Percentiles rank a stretch among this genome's conserved stretches.
Conservation (phyloP, 2,888 invertebrate species). For the Trichacis sp. region DNA sequence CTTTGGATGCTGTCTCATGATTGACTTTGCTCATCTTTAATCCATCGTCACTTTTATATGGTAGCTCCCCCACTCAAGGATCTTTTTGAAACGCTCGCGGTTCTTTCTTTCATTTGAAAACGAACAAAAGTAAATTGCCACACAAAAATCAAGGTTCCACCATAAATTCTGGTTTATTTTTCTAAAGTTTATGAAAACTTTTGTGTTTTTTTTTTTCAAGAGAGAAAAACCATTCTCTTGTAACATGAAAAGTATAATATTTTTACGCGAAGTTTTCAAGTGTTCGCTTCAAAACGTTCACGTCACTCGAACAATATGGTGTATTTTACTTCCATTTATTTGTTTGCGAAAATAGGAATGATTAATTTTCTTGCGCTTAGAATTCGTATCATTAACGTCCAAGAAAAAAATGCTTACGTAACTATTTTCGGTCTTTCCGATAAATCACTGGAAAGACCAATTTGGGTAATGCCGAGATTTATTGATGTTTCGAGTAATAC, state of each 20-base stretch:
- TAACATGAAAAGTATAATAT: no score
- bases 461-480: background rate
- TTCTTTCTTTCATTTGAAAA: background rate
- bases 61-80: constrained; percentile 27
- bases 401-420: background rate
- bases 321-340: no score
- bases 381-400: background rate
- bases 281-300: no score
- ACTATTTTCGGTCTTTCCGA: background rate
- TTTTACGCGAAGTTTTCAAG: no score
- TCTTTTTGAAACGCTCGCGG: background rate
- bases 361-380: background rate
- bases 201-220: no score
- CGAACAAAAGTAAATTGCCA: background rate
- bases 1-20: constrained; percentile 33
- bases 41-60: constrained; percentile 36
- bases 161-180: background rate
- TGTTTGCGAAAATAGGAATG: no score
- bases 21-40: constrained; percentile 37
- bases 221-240: background rate
- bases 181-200: no score
- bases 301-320: no score
- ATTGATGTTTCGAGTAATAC: no score
- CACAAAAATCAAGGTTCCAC: background rate
- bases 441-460: background rate